Evolutionary conservation across 1,140 invertebrate species (phyloP).

Genomic region (Polypedilum vanderplanki): DNA sequence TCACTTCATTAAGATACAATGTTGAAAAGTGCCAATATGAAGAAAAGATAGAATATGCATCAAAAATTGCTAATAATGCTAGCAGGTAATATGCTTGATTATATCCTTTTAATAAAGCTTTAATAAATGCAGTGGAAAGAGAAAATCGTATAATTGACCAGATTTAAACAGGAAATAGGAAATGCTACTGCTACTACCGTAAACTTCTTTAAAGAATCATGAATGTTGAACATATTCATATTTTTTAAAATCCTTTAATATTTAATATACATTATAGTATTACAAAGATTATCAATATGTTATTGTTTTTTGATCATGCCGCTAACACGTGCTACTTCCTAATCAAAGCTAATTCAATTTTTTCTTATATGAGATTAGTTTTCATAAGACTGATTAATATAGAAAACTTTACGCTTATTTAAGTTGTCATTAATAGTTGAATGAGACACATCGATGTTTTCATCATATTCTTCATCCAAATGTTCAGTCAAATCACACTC

Average conservation of each 20-base stretch:
- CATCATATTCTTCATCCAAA: background rate
- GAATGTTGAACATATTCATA: background rate
- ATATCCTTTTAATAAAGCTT: background rate
- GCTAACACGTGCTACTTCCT: background rate
- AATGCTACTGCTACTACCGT: background rate
- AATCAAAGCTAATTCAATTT: background rate
- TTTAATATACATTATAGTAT: background rate
- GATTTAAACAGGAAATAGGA: constrained; percentile 12
- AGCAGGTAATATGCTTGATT: constrained; percentile 25
- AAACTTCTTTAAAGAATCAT: background rate
- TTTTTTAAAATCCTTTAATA: background rate
- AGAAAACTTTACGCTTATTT: background rate
- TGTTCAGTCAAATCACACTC: background rate
- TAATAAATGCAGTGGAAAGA: no score
- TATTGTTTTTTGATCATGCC: background rate
- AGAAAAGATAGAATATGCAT: constrained; percentile 21
- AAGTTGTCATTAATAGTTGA: background rate
- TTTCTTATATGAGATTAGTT: background rate
- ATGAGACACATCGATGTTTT: background rate
- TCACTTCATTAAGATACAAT: constrained; percentile 5
- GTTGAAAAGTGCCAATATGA: constrained; percentile 3
- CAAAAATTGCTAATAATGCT: background rate
- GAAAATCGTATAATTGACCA: background rate
- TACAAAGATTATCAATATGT: background rate
- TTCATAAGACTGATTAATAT: background rate